Evolutionary conservation across 2,113 vertebrate genomes (phyloP).

Genomic region (Furnarius figulus): DNA sequence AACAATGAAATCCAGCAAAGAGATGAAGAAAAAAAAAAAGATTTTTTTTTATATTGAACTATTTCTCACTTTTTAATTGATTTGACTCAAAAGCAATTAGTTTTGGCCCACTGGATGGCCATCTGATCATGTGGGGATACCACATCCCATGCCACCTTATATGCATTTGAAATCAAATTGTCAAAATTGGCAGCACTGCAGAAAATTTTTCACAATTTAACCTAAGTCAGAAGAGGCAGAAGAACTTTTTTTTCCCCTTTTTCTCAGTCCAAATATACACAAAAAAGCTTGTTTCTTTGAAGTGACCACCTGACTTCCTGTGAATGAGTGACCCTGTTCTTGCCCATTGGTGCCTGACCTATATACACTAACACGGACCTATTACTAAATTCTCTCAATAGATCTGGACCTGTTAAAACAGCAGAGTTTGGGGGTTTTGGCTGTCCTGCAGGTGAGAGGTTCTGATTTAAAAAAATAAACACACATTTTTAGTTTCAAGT

Average conservation of each 20-base stretch:
- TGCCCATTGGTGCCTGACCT: not conserved
- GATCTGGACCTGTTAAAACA: not conserved
- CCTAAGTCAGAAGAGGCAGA: not conserved
- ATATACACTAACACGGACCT: not conserved
- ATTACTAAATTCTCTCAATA: not conserved
- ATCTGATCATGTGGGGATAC: not conserved
- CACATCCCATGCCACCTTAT: not conserved
- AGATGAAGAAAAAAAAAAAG: not conserved
- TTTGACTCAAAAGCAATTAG: not conserved
- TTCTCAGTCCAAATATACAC: not conserved
- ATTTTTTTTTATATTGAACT: not conserved
- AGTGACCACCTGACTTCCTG: not conserved
- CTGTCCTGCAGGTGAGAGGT: not conserved
- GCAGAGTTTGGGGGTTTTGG: not conserved
- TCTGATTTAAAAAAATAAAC: not conserved
- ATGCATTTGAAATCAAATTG: not conserved
- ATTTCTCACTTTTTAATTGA: not conserved
- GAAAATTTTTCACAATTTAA: not conserved
- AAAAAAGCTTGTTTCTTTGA: not conserved
- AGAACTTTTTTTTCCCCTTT: not conserved
- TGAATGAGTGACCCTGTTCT: not conserved
- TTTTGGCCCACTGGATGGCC: not conserved
- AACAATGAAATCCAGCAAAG: constrained; percentile 8
- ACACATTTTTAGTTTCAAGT: not conserved
- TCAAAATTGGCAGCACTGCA: not conserved